Evolutionary conservation across 35 echinoderm and acorn worm species (phyloP), one percentile per base, ranked within the genome.

Genomic region (Apostichopus californicus): DNA sequence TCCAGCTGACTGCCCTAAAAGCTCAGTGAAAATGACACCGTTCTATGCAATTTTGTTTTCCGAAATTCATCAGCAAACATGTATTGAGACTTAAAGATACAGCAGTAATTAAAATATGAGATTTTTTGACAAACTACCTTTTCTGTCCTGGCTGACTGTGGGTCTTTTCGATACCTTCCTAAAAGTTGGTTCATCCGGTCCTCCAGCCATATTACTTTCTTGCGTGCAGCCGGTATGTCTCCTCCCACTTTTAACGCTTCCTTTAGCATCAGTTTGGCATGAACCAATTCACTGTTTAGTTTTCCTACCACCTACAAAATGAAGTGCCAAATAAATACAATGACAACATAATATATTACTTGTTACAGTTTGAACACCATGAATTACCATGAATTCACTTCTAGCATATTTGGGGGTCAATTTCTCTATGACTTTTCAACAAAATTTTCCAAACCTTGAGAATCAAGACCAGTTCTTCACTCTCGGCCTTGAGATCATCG

Each of bases 381-480:
- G 2, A 46, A 2, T 46, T 46, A 46, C 34, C 34, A 3, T 46
- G 1, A 46, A 46, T 46, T 46, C 0, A 46, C 34, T 46, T 46
- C 34, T 1, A 46, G 34, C 34, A 46, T 46, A 3, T 46, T 46
- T 2, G 34, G 34, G 34, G 3, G 34, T 46, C 34, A 46, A 46
- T 46, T 46, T 4, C 34, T 46, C 2, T 2, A 46, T 46, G 3
- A 46, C 2, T 46, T 46, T 46, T 46, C 2, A 61, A 61, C 58
- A 61, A 9, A 12, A 61, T 11, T 61, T 61, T 75, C 1, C 21
- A 46, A 78, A 98, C 97, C 95, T 94, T 96, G 8, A 99, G 86
- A 54, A 99, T 94, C 22, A 99, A 85, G 11, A 99, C 92, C 88
- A 99, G 94, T 80, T 99, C 97, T 75, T 99, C 97, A 75, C 95